Base-by-base conservation (phyloP, 2,113 vertebrate species). In the Larimichthys polyactis region DNA sequence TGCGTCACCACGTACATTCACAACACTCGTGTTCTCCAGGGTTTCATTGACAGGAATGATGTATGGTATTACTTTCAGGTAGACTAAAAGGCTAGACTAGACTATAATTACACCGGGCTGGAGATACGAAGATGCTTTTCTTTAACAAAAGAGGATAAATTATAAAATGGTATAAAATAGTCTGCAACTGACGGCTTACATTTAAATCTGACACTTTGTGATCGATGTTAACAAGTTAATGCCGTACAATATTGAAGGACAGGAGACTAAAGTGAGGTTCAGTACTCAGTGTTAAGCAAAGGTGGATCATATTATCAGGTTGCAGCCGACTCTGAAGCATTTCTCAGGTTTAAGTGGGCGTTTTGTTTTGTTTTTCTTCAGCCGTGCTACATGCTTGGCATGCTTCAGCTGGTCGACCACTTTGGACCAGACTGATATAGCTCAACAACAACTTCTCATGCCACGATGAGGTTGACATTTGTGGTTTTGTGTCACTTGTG, bases 1-100 rank as follows among this genome's bases (percentile, higher is more conserved):
- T 1, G 66, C 63, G 14, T 83, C 83, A 67, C 20, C 32, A 19
- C 54, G 16, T 16, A 24, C 79, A 46, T 79, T 24, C 4, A 63
- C 71, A 63, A 58, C 66, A 11, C 57, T 64, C 40, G 11, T 36
- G n/a, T 54, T 57, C 67, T 64, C 40, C 63, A 14, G 67, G 22
- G 19, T 54, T 51, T 67, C 71, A 60, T 27, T 54, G 29, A 65
- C 22, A 24, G 19, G 5, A 15, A 65, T 22, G 27, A 22, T 32
- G 9, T 4, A 14, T 29, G 16, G 71, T 27, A 16, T 49, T 15
- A 11, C 52, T 81, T 62, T 75, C 40, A 24, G 19, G 11, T 51
- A 65, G 8, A 46, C 4, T 16, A 49, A 46, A 46, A 46, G 44
- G 44, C 44, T 14, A 40, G 7, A 40, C 7, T 49, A 5, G 51